A percentile compares a stretch with the other conserved stretches of the same genome.
Conservation (phyloP, 2,888 invertebrate species). For the Hirtodrosophila duncani region DNA sequence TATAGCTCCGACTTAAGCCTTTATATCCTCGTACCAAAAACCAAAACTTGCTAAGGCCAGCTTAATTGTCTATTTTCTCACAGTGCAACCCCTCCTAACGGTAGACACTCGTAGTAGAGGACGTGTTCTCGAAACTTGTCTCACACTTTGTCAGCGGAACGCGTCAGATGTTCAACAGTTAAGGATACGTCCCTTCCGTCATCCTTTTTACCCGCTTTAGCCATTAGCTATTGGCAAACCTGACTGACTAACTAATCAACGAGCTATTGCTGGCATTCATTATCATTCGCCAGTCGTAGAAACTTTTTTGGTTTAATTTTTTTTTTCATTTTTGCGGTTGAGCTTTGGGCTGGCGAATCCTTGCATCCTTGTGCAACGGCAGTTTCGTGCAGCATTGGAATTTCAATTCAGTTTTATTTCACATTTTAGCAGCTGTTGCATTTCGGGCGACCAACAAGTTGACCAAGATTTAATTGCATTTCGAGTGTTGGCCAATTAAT, state of each 20-base stretch:
- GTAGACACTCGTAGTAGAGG: slow-evolving; percentile 32
- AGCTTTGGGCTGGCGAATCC: slow-evolving; percentile 24
- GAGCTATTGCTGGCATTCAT: slow-evolving; percentile 48
- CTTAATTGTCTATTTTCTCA: slow-evolving; percentile 15
- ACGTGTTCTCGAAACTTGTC: slow-evolving; percentile 39
- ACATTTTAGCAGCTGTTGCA: slow-evolving; percentile 54
- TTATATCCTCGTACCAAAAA: too few relatives aligned
- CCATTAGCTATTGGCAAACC: slow-evolving; percentile 36
- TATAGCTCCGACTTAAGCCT: too few relatives aligned
- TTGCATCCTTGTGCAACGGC: slow-evolving; percentile 10
- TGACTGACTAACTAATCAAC: slow-evolving; percentile 58
- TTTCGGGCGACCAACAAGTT: slow-evolving; percentile 54
- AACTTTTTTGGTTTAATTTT: slow-evolving; percentile 22
- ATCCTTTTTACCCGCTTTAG: not conserved
- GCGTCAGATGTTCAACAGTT: slow-evolving; percentile 31
- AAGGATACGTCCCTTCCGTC: not conserved
- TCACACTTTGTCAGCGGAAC: slow-evolving; percentile 49
- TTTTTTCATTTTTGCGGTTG: slow-evolving; percentile 30
- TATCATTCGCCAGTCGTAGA: slow-evolving; percentile 28
- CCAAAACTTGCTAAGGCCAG: too few relatives aligned
- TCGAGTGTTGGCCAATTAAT: slow-evolving; percentile 67
- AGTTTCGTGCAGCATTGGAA: slow-evolving; percentile 46
- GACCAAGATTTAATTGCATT: slow-evolving; percentile 72
- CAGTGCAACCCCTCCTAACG: too few relatives aligned
- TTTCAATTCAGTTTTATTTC: slow-evolving; percentile 65